Evolutionary conservation across 2,797 vertebrate genomes (phyloP).

Genomic region (Enteromius treurensis): DNA sequence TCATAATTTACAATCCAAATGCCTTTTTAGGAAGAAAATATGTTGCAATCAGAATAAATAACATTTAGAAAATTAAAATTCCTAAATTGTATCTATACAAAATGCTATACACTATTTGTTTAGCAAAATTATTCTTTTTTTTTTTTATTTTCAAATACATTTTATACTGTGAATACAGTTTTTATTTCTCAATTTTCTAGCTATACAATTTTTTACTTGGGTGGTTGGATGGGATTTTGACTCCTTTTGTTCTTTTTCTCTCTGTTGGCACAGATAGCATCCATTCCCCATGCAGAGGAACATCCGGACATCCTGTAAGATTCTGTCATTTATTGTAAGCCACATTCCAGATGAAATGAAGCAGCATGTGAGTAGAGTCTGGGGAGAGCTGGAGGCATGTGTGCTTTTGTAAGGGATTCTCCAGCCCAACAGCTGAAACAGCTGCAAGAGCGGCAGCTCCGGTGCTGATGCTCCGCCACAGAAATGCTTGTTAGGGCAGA

Average conservation of each 20-base stretch:
- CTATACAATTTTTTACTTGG: background rate
- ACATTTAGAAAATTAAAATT: background rate
- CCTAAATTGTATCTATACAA: background rate
- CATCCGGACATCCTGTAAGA: conserved; percentile 9
- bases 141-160: background rate
- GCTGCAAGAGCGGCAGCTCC: background rate
- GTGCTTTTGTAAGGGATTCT: conserved; percentile 40
- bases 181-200: background rate
- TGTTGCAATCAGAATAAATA: background rate
- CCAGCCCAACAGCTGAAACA: conserved; percentile 13
- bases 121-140: background rate
- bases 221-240: background rate
- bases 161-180: background rate
- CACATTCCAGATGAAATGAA: conserved; percentile 25
- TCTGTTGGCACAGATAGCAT: conserved; percentile 16
- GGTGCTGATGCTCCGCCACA: conserved; percentile 38
- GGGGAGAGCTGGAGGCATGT: conserved; percentile 27
- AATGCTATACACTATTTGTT: background rate
- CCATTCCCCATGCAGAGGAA: background rate
- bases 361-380: conserved; percentile 12
- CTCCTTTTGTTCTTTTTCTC: conserved; percentile 13
- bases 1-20: background rate
- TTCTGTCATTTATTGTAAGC: conserved; percentile 24
- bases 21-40: background rate
- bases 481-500: conserved; percentile 60